Percentiles rank a stretch among this genome's conserved stretches.
Evolutionary conservation across 2,113 vertebrate species (phyloP).

Genomic region (Indicator indicator): DNA sequence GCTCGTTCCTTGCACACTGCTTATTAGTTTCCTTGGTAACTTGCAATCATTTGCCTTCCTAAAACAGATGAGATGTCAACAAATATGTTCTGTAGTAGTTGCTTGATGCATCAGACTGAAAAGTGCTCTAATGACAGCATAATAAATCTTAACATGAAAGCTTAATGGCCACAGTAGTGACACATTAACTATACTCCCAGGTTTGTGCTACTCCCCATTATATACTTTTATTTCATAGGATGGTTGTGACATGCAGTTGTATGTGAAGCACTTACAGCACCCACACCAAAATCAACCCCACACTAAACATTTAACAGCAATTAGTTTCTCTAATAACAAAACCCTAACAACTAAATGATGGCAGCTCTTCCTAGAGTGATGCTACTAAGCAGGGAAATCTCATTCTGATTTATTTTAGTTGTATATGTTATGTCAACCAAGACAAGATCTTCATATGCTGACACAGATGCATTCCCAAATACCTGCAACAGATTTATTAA

Average conservation of each 20-base stretch:
- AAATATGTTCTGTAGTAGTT: constrained; percentile 66
- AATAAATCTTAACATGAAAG: constrained; percentile 76
- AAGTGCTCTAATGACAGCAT: constrained; percentile 70
- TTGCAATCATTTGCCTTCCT: constrained; percentile 74
- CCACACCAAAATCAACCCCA: background rate
- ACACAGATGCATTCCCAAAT: background rate
- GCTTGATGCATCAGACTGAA: constrained; percentile 71
- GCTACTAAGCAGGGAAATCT: background rate
- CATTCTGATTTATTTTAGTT: background rate
- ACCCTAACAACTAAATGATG: background rate
- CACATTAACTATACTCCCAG: constrained; percentile 44
- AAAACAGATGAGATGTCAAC: constrained; percentile 79
- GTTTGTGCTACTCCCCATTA: background rate
- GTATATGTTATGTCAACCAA: background rate
- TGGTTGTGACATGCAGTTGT: background rate
- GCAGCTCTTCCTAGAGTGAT: background rate
- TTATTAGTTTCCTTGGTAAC: constrained; percentile 79
- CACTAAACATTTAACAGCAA: background rate
- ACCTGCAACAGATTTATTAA: background rate
- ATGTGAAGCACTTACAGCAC: background rate
- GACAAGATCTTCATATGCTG: background rate
- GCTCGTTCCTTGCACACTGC: constrained; percentile 59
- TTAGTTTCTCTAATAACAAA: background rate
- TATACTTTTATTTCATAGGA: background rate
- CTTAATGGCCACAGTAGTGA: constrained; percentile 74